Percentiles rank a stretch among this genome's conserved stretches.
These are phyloP conservation scores for Tychaedon coryphoeus DNA, from an alignment of 2,113 vertebrate species.

Conservation along the genomic window DNA sequence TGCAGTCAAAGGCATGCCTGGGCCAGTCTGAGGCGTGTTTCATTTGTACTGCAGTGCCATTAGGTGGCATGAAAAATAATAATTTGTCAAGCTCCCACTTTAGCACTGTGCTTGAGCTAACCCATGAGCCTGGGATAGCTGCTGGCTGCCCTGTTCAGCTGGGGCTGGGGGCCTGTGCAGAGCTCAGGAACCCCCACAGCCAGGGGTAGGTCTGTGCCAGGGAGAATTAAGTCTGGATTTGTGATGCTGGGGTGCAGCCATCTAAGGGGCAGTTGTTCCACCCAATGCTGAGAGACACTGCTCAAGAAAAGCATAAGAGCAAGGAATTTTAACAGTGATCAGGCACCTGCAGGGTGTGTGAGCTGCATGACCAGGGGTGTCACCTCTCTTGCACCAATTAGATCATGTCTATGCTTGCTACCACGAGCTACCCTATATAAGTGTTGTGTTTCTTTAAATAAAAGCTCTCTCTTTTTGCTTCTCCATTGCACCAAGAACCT, in stretches of 20 bases:
- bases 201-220: background rate
- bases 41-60: background rate
- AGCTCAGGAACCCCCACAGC: background rate
- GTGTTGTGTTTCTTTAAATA: no score
- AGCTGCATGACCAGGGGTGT: no score
- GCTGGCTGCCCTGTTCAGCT: background rate
- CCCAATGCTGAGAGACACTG: background rate
- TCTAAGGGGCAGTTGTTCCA: background rate
- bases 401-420: no score
- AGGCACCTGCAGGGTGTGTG: no score
- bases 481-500: no score
- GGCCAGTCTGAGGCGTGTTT: background rate
- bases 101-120: background rate
- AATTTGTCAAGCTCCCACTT: background rate
- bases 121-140: background rate
- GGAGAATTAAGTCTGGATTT: background rate
- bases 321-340: no score
- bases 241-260: background rate
- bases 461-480: no score
- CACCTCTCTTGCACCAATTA: no score
- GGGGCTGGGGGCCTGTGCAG: background rate
- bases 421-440: no score
- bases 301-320: no score
- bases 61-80: background rate
- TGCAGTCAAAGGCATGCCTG: constrained; percentile 1